Percentiles rank a stretch among this genome's conserved stretches.
Conservation (phyloP, 1,140 invertebrate species). For the Cotesia vestalis region DNA sequence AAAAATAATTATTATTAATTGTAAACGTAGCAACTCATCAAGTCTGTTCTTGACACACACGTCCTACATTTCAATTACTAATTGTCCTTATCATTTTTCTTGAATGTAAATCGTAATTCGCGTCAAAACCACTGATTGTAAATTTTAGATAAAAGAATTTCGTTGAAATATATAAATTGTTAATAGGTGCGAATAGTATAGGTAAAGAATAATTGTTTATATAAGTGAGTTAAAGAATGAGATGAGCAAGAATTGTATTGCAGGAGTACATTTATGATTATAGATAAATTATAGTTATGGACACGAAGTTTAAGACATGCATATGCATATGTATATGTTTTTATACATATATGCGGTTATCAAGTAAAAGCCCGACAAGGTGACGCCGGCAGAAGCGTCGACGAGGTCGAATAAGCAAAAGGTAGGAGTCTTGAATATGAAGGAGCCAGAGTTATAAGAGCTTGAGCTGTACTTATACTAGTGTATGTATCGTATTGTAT, state of each 20-base stretch:
- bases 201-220: too few species aligned
- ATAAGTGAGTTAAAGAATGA: neutral
- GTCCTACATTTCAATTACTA: conserved; percentile 19
- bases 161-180: neutral
- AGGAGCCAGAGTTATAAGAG: conserved; percentile 6
- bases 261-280: neutral
- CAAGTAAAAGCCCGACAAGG: conserved; percentile 29
- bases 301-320: neutral
- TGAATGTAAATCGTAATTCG: neutral
- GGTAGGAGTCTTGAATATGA: conserved; percentile 12
- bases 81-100: conserved; percentile 21
- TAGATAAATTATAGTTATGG: conserved; percentile 4
- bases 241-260: neutral
- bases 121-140: conserved; percentile 2
- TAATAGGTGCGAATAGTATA: neutral
- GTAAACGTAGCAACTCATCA: conserved; percentile 15
- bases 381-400: conserved; percentile 34
- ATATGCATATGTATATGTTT: neutral
- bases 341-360: conserved; percentile 11
- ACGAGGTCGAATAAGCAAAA: conserved; percentile 30
- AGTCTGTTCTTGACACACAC: conserved; percentile 20
- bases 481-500: neutral
- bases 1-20: conserved; percentile 11
- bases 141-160: neutral
- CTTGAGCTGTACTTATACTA: too few species aligned